phyloP scores from a whole-genome alignment of 2,797 vertebrate genomes.

The Cyclopterus lumpus region DNA sequence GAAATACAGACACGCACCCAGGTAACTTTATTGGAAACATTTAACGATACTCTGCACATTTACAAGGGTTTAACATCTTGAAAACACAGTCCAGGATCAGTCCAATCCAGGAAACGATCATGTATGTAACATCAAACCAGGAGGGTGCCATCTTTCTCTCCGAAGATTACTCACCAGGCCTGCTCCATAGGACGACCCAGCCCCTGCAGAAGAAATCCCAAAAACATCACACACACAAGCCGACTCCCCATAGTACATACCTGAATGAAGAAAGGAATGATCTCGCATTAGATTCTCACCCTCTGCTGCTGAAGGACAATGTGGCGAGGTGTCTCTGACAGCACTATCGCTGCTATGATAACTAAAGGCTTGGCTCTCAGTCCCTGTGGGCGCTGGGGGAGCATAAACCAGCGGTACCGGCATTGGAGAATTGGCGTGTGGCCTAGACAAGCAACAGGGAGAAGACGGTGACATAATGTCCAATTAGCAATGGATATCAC shows the following conservation, averaged over 20 bases:
- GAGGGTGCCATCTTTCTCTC: not conserved
- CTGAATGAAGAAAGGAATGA: slow-evolving; percentile 7
- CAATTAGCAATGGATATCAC: slow-evolving; percentile 6
- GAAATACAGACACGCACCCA: not conserved
- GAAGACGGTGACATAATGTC: slow-evolving; percentile 25
- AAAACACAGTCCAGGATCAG: not conserved
- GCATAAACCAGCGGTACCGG: slow-evolving; percentile 29
- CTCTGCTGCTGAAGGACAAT: slow-evolving; percentile 48
- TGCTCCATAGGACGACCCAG: slow-evolving; percentile 8
- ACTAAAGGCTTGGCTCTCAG: slow-evolving; percentile 53
- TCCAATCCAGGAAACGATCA: not conserved
- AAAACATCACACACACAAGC: slow-evolving; percentile 27
- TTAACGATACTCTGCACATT: not conserved
- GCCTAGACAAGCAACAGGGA: slow-evolving; percentile 51
- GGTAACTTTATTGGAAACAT: not conserved
- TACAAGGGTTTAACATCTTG: not conserved
- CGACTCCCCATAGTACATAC: slow-evolving; percentile 5
- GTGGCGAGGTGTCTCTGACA: slow-evolving; percentile 20
- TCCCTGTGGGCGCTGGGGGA: not conserved
- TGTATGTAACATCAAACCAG: not conserved
- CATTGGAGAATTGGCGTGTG: slow-evolving; percentile 9
- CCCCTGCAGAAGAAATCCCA: slow-evolving; percentile 46
- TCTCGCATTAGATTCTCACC: slow-evolving; percentile 51
- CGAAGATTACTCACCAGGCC: slow-evolving; percentile 52
- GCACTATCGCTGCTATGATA: slow-evolving; percentile 60